phyloP scores from a whole-genome alignment of 2,888 invertebrate species.

The Nasonovia ribisnigri region DNA sequence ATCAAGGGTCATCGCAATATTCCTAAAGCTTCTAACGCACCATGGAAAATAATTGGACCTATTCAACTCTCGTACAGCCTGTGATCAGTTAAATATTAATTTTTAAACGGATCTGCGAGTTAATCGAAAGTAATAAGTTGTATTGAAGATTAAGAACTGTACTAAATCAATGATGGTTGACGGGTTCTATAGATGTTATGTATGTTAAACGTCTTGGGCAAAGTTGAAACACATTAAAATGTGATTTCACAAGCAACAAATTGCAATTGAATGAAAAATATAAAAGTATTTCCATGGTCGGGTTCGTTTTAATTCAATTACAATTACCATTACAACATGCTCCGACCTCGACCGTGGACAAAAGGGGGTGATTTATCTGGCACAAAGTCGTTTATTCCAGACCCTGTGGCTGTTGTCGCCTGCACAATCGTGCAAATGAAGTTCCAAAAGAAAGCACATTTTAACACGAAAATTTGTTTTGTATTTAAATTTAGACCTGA shows the following conservation, averaged over 20 bases:
- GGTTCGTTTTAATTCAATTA: constrained; percentile 49
- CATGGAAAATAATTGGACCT: background rate
- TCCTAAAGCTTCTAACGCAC: background rate
- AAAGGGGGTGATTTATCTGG: constrained; percentile 54
- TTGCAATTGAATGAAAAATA: constrained; percentile 42
- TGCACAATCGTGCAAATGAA: constrained; percentile 42
- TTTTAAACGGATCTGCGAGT: background rate
- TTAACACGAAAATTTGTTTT: constrained; percentile 30
- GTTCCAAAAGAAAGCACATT: constrained; percentile 45
- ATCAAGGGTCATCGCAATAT: background rate
- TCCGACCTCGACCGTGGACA: constrained; percentile 6
- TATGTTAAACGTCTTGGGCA: background rate
- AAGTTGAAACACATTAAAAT: constrained; percentile 16
- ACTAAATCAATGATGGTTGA: background rate
- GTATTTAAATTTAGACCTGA: constrained; percentile 33
- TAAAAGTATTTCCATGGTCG: constrained; percentile 36
- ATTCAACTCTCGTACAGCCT: background rate
- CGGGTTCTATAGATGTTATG: background rate
- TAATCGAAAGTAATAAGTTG: background rate
- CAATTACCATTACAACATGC: constrained; percentile 49
- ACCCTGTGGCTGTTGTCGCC: constrained; percentile 41
- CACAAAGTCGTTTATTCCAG: constrained; percentile 44
- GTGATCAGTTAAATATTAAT: background rate
- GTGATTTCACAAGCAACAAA: constrained; percentile 17
- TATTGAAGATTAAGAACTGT: background rate